These are phyloP conservation scores for Oryzias javanicus DNA, from an alignment of 2,113 vertebrate species.

Conservation along the genomic window DNA sequence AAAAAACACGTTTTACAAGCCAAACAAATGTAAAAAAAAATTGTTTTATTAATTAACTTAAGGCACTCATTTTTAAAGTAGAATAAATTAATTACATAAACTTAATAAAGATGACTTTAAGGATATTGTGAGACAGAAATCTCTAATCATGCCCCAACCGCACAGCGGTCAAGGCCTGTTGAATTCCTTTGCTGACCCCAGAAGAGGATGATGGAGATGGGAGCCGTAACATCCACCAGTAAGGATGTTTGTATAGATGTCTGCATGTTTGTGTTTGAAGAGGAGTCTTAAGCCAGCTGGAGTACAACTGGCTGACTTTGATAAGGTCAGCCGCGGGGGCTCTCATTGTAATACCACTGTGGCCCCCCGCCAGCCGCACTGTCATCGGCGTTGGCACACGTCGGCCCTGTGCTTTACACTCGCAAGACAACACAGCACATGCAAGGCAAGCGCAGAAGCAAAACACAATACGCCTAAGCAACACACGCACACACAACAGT, in stretches of 20 bases:
- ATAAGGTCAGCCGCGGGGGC: constrained; percentile 68
- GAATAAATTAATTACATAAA: not conserved
- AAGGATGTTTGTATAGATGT: constrained; percentile 16
- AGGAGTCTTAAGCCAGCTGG: constrained; percentile 48
- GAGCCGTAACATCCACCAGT: constrained; percentile 40
- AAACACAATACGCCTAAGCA: constrained; percentile 39
- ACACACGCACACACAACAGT: constrained; percentile 42
- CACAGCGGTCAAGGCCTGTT: constrained; percentile 18
- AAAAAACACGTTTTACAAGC: not conserved
- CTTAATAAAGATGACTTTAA: not conserved
- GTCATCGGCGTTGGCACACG: constrained; percentile 54
- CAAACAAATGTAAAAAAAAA: no score
- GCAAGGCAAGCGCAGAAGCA: constrained; percentile 31
- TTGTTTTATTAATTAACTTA: no score
- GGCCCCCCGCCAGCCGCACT: constrained; percentile 54
- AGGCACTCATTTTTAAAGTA: not conserved
- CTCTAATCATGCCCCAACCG: not conserved
- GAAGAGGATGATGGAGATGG: constrained; percentile 25
- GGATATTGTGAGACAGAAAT: not conserved
- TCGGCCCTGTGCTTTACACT: constrained; percentile 28
- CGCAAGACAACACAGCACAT: constrained; percentile 28
- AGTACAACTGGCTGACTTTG: constrained; percentile 68
- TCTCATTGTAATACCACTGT: constrained; percentile 54
- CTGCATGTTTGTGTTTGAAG: constrained; percentile 27
- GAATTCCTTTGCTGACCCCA: constrained; percentile 29